phyloP scores from a whole-genome alignment of 2,113 vertebrate species.

The Sylvia atricapilla region DNA sequence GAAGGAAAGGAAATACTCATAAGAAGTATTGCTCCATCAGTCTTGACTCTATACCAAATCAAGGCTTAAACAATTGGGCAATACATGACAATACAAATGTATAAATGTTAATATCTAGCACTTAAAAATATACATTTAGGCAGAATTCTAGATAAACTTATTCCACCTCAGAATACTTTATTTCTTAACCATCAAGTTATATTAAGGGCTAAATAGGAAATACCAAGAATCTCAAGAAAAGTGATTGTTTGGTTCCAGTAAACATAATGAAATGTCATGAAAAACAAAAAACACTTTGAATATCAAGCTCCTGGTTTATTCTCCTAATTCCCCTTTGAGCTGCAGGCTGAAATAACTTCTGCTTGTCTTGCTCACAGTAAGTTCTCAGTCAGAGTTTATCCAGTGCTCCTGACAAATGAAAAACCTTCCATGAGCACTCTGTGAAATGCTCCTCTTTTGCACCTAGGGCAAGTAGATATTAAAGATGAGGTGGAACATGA shows the following conservation, averaged over 20 bases:
- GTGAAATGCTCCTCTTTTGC: not conserved
- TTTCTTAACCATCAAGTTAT: not conserved
- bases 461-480: not conserved
- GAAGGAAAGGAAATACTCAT: not conserved
- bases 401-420: not conserved
- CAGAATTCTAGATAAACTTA: not conserved
- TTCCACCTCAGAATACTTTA: not conserved
- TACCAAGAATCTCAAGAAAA: not conserved
- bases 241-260: not conserved
- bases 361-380: not conserved
- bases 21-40: not conserved
- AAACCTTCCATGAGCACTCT: not conserved
- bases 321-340: not conserved
- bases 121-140: accelerated
- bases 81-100: not conserved
- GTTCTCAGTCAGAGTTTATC: not conserved
- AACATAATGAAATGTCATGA: not conserved
- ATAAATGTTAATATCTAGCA: not conserved
- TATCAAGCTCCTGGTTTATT: not conserved
- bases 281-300: not conserved
- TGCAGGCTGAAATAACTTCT: not conserved
- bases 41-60: not conserved
- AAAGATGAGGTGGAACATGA: not conserved
- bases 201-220: not conserved
- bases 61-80: not conserved